Conservation (phyloP, 2,113 vertebrate genomes). For the Microcebus griseorufus region DNA sequence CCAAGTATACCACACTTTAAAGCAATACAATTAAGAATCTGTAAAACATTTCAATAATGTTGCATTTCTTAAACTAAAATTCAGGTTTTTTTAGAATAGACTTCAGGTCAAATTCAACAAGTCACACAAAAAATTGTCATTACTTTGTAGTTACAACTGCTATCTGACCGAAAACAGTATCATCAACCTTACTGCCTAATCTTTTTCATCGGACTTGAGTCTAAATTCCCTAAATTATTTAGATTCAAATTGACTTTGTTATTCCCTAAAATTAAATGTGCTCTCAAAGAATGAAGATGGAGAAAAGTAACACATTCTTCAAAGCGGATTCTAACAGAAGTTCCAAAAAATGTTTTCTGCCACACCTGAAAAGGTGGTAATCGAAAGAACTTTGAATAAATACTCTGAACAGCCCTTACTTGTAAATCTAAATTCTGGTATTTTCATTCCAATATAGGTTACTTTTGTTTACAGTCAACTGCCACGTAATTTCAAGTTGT, state of each 20-base stretch:
- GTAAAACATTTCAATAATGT: neutral
- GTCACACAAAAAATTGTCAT: constrained; percentile 30
- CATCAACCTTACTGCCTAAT: neutral
- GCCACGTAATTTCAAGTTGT: neutral
- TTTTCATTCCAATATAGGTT: constrained; percentile 15
- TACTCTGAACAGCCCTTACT: neutral
- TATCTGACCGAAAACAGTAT: constrained; percentile 44
- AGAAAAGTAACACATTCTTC: neutral
- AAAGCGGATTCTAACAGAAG: constrained; percentile 29
- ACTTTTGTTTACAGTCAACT: neutral
- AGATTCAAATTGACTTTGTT: constrained; percentile 17
- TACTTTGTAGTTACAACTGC: neutral
- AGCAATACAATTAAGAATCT: constrained; percentile 8
- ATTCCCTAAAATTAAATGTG: constrained; percentile 21
- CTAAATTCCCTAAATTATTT: constrained; percentile 14
- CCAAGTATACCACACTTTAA: neutral
- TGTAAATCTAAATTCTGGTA: constrained; percentile 21
- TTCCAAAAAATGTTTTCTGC: neutral
- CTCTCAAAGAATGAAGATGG: constrained; percentile 27
- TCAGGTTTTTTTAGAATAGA: constrained; percentile 32
- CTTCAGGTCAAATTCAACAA: constrained; percentile 49
- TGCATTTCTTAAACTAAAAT: constrained; percentile 24
- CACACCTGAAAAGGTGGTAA: neutral
- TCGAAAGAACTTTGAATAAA: constrained; percentile 17
- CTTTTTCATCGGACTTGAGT: constrained; percentile 29